A percentile compares a stretch with the other conserved stretches of the same genome.
These are phyloP conservation scores for Falco columbarius DNA, from an alignment of 2,797 vertebrate species.

Conservation along the genomic window DNA sequence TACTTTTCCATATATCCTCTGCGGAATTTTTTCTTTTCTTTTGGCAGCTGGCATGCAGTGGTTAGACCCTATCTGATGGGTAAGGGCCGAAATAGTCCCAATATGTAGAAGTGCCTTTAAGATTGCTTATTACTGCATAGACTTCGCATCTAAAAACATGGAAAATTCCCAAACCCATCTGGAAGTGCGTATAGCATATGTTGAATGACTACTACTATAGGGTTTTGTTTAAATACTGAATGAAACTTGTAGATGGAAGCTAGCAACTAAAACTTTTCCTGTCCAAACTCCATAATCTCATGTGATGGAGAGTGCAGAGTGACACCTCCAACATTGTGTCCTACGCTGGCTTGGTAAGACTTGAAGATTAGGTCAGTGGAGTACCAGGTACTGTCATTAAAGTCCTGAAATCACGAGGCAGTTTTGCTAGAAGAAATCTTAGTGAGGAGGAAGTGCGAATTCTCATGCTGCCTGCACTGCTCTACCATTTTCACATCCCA, in stretches of 20 bases:
- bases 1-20: neutral
- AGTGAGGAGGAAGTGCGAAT: neutral
- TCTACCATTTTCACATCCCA: neutral
- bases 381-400: neutral
- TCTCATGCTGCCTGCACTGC: neutral
- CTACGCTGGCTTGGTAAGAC: neutral
- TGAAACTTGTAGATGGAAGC: neutral
- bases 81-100: neutral
- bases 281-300: neutral
- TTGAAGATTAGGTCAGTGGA: neutral
- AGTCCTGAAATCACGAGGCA: neutral
- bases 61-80: neutral
- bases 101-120: neutral
- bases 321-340: neutral
- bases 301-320: neutral
- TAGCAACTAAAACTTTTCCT: neutral
- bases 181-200: rapidly evolving
- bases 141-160: neutral
- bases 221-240: neutral
- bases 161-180: neutral
- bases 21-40: neutral
- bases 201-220: neutral
- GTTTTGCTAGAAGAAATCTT: neutral
- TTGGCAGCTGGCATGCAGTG: neutral
- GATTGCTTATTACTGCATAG: neutral